These are phyloP conservation scores for Pinctada fucata DNA, from an alignment of 2,888 invertebrate genomes.

Conservation along the genomic window DNA sequence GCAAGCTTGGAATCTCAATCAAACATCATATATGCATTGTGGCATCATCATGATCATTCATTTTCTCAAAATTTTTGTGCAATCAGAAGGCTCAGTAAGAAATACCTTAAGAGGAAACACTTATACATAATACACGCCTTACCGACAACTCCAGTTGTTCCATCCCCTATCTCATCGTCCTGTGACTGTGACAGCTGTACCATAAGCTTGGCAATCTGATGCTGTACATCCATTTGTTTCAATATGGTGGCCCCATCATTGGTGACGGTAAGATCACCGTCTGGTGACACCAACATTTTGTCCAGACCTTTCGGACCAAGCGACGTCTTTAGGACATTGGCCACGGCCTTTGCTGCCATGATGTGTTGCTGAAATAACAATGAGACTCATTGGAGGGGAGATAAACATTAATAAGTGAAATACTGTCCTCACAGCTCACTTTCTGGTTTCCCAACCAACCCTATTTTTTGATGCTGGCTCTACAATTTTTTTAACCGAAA, in stretches of 20 bases:
- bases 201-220: constrained; percentile 98
- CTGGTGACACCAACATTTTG: constrained; percentile 97
- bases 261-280: constrained; percentile 98
- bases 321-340: constrained; percentile 92
- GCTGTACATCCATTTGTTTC: constrained; percentile 99
- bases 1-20: too few species aligned
- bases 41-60: too few species aligned
- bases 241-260: constrained; percentile 99
- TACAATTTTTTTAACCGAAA: too few species aligned
- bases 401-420: neutral
- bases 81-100: too few species aligned
- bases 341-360: constrained; percentile 95
- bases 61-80: too few species aligned
- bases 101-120: too few species aligned
- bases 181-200: constrained; percentile 99
- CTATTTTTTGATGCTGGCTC: too few species aligned
- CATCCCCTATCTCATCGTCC: constrained; percentile 99
- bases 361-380: constrained; percentile 90
- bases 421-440: too few species aligned
- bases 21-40: too few species aligned
- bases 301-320: constrained; percentile 97
- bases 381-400: neutral
- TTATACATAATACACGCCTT: constrained; percentile 34
- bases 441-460: too few species aligned
- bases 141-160: constrained; percentile 98